These are phyloP conservation scores for Rhagophthalmus giganteus DNA, from an alignment of 2,888 invertebrate species.

Conservation along the genomic window DNA sequence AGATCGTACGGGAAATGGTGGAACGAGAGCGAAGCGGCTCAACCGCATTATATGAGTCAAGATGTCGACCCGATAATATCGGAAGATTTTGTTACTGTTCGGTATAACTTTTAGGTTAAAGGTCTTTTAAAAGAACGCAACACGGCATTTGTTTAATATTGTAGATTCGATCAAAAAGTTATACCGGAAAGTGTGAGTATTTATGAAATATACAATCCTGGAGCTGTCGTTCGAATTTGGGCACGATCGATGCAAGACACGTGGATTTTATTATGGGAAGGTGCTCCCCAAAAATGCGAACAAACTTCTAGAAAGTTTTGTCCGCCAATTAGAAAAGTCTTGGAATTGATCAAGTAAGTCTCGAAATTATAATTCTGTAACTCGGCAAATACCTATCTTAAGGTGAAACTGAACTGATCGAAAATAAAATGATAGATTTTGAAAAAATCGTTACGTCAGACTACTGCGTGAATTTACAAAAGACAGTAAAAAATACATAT, in stretches of 20 bases:
- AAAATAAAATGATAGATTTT: too few species aligned
- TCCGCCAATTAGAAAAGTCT: slow-evolving; percentile 67
- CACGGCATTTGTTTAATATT: slow-evolving; percentile 2
- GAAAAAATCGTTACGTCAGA: too few species aligned
- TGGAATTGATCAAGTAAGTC: slow-evolving; percentile 61
- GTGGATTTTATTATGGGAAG: slow-evolving; percentile 81
- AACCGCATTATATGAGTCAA: slow-evolving; percentile 73
- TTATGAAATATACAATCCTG: slow-evolving; percentile 86
- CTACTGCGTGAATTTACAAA: too few species aligned
- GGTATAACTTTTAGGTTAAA: slow-evolving; percentile 1
- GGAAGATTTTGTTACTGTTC: slow-evolving; percentile 71
- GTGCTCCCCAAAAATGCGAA: slow-evolving; percentile 64
- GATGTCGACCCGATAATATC: slow-evolving; percentile 68
- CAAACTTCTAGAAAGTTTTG: slow-evolving; percentile 72
- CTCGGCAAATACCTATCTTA: too few species aligned
- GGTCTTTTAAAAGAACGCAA: not conserved
- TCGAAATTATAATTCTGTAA: too few species aligned
- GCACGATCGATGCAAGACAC: slow-evolving; percentile 58
- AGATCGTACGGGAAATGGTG: slow-evolving; percentile 86
- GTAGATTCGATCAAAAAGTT: slow-evolving; percentile 67
- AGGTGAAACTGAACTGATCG: too few species aligned
- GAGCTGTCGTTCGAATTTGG: slow-evolving; percentile 81
- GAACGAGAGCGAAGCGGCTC: slow-evolving; percentile 74
- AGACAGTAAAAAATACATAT: too few species aligned
- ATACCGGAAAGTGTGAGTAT: slow-evolving; percentile 71